Evolutionary conservation across 2,888 invertebrate species (phyloP).

Genomic region (Lepetodrilus schrolli): DNA sequence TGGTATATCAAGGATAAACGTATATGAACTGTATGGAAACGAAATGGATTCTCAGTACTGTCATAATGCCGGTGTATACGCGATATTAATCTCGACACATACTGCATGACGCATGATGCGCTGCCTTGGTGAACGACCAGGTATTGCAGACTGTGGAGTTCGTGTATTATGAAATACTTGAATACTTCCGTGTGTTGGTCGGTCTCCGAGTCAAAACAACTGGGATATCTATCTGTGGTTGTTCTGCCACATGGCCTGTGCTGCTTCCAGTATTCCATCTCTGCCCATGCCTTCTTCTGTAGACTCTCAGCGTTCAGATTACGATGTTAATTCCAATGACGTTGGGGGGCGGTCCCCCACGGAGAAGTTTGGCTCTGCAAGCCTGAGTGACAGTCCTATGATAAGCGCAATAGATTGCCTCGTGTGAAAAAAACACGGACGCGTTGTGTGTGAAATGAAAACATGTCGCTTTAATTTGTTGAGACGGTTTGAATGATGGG

Average conservation of each 20-base stretch:
- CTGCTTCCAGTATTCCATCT: neutral
- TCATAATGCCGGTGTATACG: too few relatives aligned
- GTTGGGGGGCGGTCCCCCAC: constrained; percentile 8
- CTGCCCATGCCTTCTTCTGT: neutral
- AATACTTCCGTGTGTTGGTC: too few relatives aligned
- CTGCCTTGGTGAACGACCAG: too few relatives aligned
- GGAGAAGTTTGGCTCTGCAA: neutral
- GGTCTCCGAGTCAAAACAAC: neutral
- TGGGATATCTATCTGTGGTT: too few relatives aligned
- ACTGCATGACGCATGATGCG: too few relatives aligned
- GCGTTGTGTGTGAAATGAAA: constrained; percentile 23
- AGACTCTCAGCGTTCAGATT: neutral
- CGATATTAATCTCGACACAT: too few relatives aligned
- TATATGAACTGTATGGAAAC: too few relatives aligned
- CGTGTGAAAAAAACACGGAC: constrained; percentile 10
- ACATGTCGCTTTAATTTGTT: constrained; percentile 24
- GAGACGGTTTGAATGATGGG: constrained; percentile 6
- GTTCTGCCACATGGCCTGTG: neutral
- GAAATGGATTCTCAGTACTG: too few relatives aligned
- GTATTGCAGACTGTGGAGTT: too few relatives aligned
- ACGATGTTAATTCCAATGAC: constrained; percentile 13
- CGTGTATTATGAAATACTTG: too few relatives aligned
- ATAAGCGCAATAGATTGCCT: constrained; percentile 20
- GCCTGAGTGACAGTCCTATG: constrained; percentile 1
- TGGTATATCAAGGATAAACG: too few relatives aligned